Conservation (phyloP, 2,113 vertebrate species). For the Pterocles burchelli region DNA sequence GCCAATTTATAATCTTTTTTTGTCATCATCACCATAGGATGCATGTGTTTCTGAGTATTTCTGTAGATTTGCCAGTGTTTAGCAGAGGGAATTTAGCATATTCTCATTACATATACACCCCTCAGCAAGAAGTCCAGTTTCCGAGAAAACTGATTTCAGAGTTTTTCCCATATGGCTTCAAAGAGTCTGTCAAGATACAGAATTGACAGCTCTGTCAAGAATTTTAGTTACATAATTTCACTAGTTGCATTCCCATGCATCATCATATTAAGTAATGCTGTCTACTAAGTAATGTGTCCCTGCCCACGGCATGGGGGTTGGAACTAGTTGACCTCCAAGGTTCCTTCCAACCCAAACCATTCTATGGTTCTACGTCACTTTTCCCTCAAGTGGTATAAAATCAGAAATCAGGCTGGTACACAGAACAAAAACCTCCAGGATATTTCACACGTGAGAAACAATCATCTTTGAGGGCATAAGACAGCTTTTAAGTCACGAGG, state of each 20-base stretch:
- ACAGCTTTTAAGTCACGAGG: neutral
- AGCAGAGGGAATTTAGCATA: neutral
- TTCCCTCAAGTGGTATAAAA: neutral
- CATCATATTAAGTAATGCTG: slow-evolving; percentile 52
- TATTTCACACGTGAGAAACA: neutral
- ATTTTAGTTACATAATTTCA: slow-evolving; percentile 16
- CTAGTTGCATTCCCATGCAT: slow-evolving; percentile 27
- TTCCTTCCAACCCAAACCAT: too few species aligned
- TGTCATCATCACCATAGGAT: neutral
- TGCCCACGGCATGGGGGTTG: too few species aligned
- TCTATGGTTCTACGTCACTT: neutral
- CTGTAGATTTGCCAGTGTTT: neutral
- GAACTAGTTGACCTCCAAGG: too few species aligned
- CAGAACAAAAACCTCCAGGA: neutral
- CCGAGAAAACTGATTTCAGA: slow-evolving; percentile 10
- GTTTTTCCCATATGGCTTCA: slow-evolving; percentile 28
- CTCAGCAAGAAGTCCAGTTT: neutral
- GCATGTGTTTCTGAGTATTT: neutral
- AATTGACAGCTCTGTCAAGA: slow-evolving; percentile 40
- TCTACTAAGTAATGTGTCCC: neutral
- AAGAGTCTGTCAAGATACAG: neutral
- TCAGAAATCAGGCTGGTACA: neutral
- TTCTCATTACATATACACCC: neutral
- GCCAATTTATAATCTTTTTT: neutral
- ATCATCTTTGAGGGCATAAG: neutral